Evolutionary conservation across 2,113 vertebrate genomes (phyloP).

Genomic region (Sigmodon hispidus): DNA sequence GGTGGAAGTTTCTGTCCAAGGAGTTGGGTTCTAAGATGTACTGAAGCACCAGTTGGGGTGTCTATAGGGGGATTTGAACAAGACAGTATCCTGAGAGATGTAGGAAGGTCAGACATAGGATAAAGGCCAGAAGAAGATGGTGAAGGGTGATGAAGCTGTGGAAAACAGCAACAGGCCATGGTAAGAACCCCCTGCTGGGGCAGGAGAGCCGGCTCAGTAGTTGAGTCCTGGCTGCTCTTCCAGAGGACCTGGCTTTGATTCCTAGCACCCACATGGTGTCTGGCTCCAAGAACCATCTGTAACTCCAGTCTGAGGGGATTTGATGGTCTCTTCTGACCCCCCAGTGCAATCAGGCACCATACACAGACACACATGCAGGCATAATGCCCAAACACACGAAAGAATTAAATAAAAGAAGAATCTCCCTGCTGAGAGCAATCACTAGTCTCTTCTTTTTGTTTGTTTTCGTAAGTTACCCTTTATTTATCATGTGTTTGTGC

Average conservation of each 20-base stretch:
- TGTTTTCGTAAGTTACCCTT: neutral
- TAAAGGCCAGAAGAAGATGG: neutral
- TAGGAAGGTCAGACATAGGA: neutral
- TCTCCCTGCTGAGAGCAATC: neutral
- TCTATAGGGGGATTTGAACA: neutral
- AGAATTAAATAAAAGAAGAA: neutral
- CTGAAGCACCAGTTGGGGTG: neutral
- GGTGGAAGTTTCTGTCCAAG: neutral
- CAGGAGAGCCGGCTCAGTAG: neutral
- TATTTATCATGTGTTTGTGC: neutral
- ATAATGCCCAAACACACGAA: neutral
- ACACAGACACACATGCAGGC: neutral
- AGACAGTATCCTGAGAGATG: neutral
- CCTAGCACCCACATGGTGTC: too few species aligned
- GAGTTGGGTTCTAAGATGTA: neutral
- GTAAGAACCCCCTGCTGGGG: neutral
- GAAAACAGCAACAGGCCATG: neutral
- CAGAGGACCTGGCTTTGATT: neutral
- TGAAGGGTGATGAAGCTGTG: neutral
- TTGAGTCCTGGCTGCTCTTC: neutral
- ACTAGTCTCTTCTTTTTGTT: neutral
- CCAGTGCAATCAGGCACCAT: too few species aligned
- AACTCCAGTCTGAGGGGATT: neutral
- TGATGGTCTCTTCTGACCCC: neutral
- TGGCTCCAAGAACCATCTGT: neutral